phyloP scores from a whole-genome alignment of 2,888 invertebrate species.

The Acronicta leporina region DNA sequence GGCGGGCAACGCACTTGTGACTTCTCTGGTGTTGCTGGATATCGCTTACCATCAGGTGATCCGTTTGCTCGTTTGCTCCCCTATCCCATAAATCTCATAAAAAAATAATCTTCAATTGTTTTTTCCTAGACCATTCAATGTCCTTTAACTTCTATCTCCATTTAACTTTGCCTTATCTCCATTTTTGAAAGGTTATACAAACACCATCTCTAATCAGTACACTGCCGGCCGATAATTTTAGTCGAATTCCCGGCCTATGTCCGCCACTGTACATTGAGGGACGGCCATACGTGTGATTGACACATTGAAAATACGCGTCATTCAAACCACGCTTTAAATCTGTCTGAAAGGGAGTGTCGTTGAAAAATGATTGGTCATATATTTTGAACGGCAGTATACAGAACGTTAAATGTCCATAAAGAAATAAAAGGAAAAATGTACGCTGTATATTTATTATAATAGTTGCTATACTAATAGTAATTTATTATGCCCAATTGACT shows the following conservation, averaged over 20 bases:
- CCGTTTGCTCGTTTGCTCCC: no score
- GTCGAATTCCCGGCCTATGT: constrained; percentile 46
- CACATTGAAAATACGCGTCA: constrained; percentile 76
- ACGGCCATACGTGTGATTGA: constrained; percentile 73
- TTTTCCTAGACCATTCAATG: no score
- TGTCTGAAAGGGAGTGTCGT: constrained; percentile 71
- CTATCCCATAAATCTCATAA: no score
- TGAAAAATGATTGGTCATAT: constrained; percentile 79
- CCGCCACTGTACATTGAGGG: constrained; percentile 70
- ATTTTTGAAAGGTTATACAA: constrained; percentile 15
- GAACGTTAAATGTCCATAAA: constrained; percentile 39
- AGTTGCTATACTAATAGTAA: constrained; percentile 52
- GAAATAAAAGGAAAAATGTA: constrained; percentile 47
- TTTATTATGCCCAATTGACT: constrained; percentile 56
- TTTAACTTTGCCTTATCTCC: constrained; percentile 5
- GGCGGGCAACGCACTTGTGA: no score
- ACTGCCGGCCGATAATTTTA: constrained; percentile 30
- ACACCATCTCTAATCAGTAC: constrained; percentile 29
- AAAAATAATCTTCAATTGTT: no score
- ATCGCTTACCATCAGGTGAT: no score
- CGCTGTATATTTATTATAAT: constrained; percentile 44
- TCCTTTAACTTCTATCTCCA: no score
- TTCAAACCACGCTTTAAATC: constrained; percentile 73
- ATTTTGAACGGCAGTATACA: constrained; percentile 44
- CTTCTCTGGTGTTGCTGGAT: no score